These are phyloP conservation scores for Eupithecia exiguata DNA, from an alignment of 2,888 invertebrate species.

Conservation along the genomic window DNA sequence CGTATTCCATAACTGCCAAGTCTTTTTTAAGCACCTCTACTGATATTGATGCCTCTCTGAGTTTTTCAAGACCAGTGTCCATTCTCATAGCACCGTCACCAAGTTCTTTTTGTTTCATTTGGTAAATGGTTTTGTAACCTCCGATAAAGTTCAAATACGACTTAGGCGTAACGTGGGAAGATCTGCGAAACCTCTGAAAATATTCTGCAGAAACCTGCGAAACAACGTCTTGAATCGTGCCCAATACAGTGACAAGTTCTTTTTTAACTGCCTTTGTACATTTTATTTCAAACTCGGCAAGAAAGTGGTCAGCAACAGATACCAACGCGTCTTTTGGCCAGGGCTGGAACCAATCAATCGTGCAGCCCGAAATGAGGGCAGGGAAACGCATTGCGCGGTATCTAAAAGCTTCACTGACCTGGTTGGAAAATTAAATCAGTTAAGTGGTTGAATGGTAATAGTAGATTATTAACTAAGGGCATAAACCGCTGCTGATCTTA, in stretches of 20 bases:
- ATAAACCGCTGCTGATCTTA: neutral
- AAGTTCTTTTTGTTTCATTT: constrained; percentile 93
- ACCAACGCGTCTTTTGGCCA: constrained; percentile 98
- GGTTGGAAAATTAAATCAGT: constrained; percentile 45
- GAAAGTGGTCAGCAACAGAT: constrained; percentile 95
- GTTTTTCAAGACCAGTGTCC: constrained; percentile 97
- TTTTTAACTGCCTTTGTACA: constrained; percentile 92
- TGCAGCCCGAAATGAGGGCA: constrained; percentile 98
- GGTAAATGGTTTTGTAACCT: constrained; percentile 97
- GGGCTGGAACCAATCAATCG: constrained; percentile 99
- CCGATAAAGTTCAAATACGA: constrained; percentile 97
- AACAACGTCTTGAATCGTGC: constrained; percentile 97
- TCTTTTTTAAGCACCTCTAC: constrained; percentile 96
- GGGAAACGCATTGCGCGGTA: constrained; percentile 96
- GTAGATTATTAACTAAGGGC: neutral
- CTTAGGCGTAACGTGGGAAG: constrained; percentile 98
- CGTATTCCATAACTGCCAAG: constrained; percentile 96
- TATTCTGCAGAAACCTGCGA: constrained; percentile 93
- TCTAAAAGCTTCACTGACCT: constrained; percentile 98
- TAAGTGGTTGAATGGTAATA: constrained; percentile 4
- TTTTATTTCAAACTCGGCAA: constrained; percentile 94
- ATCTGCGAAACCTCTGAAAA: constrained; percentile 94
- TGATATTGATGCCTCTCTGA: constrained; percentile 97
- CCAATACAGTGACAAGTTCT: constrained; percentile 94
- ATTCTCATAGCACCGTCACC: constrained; percentile 95